Evolutionary conservation across 2,888 invertebrate genomes (phyloP), one percentile per base, ranked within the genome.

Genomic region (Sinelater perroti): DNA sequence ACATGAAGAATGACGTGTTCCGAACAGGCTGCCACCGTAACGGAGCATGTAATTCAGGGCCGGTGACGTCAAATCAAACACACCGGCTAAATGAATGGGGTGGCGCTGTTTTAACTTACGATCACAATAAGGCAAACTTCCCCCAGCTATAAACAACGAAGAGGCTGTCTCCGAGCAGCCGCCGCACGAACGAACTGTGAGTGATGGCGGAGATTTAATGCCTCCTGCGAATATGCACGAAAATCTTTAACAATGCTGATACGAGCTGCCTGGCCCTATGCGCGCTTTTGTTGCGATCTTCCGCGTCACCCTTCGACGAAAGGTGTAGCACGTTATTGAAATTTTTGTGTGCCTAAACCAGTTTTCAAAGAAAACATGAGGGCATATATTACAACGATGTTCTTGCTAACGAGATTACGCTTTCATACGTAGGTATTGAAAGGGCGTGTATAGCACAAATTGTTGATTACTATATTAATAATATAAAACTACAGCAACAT

Each of bases 1-100:
- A 69, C 64, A 69, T 66, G 65, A 68, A 60, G 62, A 63, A 54
- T 70, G 69, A 68, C 67, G 66, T 67, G 67, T 67, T 63, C 62
- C 64, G 67, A 70, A 69, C 70, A 67, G 67, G 68, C 61, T 61
- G 61, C 47, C 56, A 59, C 61, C 56, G 65, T 65, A 68, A 60
- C 67, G 59, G 66, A 65, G 67, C 69, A 64, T 64, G 66, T 67
- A 70, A 70, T 72, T 71, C 65, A 65, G 65, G 55, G 57, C 63
- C 60, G 57, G 65, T 67, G 70, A 68, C 66, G 68, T 64, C 63
- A 65, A 64, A 67, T 69, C 67, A 63, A 67, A 67, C 63, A 61
- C 57, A 40, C 33, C 26, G 45, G 56, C 51, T 42, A 61, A 53
- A 55, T 61, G 56, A 60, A 56, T 55, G 57, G 53, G 67, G 62